Evolutionary conservation across 1,140 invertebrate species (phyloP).

Genomic region (Micrasema longulum): DNA sequence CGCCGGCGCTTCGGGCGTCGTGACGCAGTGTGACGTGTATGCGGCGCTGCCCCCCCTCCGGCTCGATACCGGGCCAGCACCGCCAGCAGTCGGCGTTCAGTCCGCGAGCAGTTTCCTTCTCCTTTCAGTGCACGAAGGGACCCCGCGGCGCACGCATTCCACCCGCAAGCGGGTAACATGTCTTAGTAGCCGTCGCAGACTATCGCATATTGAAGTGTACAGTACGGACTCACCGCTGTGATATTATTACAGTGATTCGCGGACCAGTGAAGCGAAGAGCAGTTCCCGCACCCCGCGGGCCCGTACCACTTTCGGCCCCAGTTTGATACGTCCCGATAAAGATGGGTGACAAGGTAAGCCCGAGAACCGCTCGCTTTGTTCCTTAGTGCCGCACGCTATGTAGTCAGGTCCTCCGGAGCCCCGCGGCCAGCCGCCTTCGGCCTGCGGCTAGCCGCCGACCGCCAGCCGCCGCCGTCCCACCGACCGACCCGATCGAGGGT

Average conservation of each 20-base stretch:
- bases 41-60: constrained; percentile 60
- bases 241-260: constrained; percentile 64
- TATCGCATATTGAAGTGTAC: constrained; percentile 58
- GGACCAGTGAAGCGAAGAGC: constrained; percentile 57
- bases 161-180: constrained; percentile 65
- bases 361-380: constrained; percentile 29
- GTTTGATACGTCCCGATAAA: constrained; percentile 56
- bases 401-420: neutral
- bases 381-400: constrained; percentile 20
- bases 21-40: constrained; percentile 70
- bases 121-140: constrained; percentile 40
- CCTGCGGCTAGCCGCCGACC: neutral
- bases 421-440: neutral
- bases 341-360: constrained; percentile 47
- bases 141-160: constrained; percentile 57
- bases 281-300: constrained; percentile 57
- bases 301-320: constrained; percentile 64
- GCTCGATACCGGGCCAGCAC: constrained; percentile 57
- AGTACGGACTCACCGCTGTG: constrained; percentile 62
- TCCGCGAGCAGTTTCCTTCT: constrained; percentile 45
- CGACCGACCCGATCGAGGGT: neutral
- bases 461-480: neutral
- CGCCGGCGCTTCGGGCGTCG: constrained; percentile 64
- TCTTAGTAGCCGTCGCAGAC: constrained; percentile 53
- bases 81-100: constrained; percentile 44